These are phyloP conservation scores for Patiria pectinifera DNA, from an alignment of 53 echinoderm and acorn worm species.

Conservation along the genomic window DNA sequence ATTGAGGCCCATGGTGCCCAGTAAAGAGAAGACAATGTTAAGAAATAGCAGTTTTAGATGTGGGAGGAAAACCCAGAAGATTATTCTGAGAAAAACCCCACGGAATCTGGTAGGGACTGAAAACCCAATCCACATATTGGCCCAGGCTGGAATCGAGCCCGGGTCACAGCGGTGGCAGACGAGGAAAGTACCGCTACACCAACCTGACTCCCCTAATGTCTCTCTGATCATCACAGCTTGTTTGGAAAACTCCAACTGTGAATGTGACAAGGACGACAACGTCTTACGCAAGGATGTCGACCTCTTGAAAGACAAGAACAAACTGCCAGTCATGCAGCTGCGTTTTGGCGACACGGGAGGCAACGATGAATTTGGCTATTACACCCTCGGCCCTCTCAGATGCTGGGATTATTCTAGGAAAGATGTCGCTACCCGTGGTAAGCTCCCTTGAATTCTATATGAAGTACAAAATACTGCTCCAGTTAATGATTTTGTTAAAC, in stretches of 20 bases:
- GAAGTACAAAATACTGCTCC: too few species aligned
- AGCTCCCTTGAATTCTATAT: not conserved
- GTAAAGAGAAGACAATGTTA: too few species aligned
- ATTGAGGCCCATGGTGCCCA: too few species aligned
- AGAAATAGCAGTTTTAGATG: too few species aligned
- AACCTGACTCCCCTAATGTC: not conserved
- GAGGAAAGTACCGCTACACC: too few species aligned
- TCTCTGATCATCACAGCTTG: constrained; percentile 40
- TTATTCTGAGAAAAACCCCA: too few species aligned
- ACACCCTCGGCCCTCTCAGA: constrained; percentile 24
- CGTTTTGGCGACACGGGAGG: constrained; percentile 73
- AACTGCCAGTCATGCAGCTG: constrained; percentile 68
- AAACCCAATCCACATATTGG: too few species aligned
- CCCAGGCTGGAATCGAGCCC: too few species aligned
- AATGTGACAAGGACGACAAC: constrained; percentile 69
- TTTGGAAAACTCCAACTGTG: constrained; percentile 47
- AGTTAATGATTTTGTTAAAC: too few species aligned
- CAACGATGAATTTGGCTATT: constrained; percentile 14
- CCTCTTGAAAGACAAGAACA: constrained; percentile 61
- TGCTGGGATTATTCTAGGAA: constrained; percentile 31
- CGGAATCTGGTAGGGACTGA: too few species aligned
- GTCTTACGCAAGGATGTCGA: constrained; percentile 58
- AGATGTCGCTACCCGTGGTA: not conserved
- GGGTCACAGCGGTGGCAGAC: too few species aligned
- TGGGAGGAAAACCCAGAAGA: too few species aligned